A percentile compares a stretch with the other conserved stretches of the same genome.
Conservation (phyloP, 2,797 vertebrate species). For the Sarcoramphus papa region DNA sequence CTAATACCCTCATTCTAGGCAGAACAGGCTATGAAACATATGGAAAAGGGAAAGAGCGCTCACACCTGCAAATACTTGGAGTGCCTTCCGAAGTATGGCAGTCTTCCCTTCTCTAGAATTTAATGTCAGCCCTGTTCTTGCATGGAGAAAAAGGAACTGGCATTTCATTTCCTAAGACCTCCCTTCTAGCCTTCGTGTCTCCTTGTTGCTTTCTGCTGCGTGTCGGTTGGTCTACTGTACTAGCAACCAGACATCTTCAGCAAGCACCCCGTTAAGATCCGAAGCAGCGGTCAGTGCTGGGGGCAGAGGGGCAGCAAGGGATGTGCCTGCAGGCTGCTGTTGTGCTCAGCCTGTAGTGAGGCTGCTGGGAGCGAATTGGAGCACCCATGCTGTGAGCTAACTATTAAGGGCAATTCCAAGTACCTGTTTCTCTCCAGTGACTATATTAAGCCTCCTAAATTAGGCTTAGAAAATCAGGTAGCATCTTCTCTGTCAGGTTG, state of each 20-base stretch:
- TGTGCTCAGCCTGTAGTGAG: background rate
- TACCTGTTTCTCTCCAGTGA: background rate
- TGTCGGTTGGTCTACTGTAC: background rate
- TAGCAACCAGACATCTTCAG: background rate
- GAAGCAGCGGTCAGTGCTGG: background rate
- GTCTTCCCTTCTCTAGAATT: background rate
- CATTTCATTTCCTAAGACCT: background rate
- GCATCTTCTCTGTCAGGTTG: background rate
- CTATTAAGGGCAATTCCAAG: background rate
- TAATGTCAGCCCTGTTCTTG: background rate
- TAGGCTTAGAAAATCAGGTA: background rate
- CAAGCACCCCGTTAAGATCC: background rate
- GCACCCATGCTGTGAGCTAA: background rate
- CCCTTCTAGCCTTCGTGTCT: background rate
- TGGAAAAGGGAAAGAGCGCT: background rate
- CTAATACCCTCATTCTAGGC: background rate
- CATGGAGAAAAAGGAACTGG: background rate
- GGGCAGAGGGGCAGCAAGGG: background rate
- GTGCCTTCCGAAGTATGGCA: background rate
- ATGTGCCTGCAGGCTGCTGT: background rate
- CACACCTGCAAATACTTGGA: background rate
- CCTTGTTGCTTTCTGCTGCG: background rate
- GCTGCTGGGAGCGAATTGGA: too few relatives aligned
- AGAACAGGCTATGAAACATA: background rate
- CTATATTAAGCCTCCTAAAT: background rate